A percentile compares a stretch with the other conserved stretches of the same genome.
Conservation (phyloP, 1,140 invertebrate genomes). For the Pachyrhynchus sulphureomaculatus region DNA sequence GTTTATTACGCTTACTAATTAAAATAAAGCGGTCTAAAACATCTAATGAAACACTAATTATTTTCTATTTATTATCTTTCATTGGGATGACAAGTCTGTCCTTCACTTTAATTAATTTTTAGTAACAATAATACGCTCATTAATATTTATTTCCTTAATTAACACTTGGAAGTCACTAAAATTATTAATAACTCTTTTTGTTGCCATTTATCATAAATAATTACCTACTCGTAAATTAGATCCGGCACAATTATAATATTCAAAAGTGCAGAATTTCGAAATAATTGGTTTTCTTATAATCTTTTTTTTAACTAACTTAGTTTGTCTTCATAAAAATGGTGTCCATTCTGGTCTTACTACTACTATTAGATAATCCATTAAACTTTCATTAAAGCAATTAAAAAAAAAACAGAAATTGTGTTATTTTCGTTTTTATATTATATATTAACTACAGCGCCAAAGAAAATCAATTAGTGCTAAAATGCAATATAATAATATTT, state of each 20-base stretch:
- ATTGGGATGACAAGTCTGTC: constrained; percentile 14
- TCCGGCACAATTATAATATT: not conserved
- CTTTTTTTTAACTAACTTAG: too few species aligned
- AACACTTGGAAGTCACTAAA: constrained; percentile 1
- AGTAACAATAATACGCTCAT: constrained; percentile 17
- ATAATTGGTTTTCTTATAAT: too few species aligned
- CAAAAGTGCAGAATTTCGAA: too few species aligned
- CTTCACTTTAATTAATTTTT: constrained; percentile 21
- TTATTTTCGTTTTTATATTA: too few species aligned
- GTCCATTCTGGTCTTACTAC: too few species aligned
- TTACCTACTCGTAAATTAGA: not conserved
- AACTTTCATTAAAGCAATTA: too few species aligned
- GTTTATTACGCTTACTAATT: constrained; percentile 10
- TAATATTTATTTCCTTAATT: constrained; percentile 20
- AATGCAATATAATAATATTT: too few species aligned
- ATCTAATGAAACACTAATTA: constrained; percentile 23
- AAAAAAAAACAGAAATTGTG: too few species aligned
- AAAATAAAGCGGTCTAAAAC: constrained; percentile 11
- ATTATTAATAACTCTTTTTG: constrained; percentile 3
- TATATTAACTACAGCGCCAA: too few species aligned
- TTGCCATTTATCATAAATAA: not conserved
- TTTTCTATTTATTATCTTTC: constrained; percentile 22
- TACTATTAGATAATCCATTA: too few species aligned
- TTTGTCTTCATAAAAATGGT: too few species aligned
- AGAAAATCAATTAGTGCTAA: too few species aligned